Percentiles rank a stretch among this genome's conserved stretches.
These are phyloP conservation scores for Cyprinella venusta DNA, from an alignment of 2,797 vertebrate species.

Conservation along the genomic window DNA sequence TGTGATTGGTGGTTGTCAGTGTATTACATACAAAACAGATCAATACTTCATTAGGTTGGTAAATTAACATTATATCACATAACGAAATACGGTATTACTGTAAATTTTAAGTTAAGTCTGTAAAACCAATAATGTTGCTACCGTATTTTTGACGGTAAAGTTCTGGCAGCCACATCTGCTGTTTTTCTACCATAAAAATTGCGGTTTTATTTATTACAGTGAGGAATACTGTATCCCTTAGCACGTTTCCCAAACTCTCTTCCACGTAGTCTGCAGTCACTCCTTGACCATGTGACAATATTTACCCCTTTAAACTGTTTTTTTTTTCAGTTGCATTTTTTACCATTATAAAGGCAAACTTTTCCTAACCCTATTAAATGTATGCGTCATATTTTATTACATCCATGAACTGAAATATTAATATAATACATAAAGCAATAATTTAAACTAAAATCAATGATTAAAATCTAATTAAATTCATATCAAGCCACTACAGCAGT, in stretches of 20 bases:
- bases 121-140: no score
- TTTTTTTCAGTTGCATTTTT: neutral
- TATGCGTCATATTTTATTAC: neutral
- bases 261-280: neutral
- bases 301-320: no score
- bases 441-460: neutral
- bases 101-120: no score
- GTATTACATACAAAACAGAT: no score
- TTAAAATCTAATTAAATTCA: neutral
- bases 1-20: no score
- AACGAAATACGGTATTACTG: fast-evolving
- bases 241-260: neutral
- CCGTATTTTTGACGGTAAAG: no score
- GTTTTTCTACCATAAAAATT: no score
- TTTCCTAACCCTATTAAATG: neutral
- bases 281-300: neutral
- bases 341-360: neutral
- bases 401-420: neutral
- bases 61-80: no score
- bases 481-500: neutral
- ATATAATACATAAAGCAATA: neutral
- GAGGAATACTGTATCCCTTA: neutral
- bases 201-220: no score
- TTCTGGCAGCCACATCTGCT: no score
- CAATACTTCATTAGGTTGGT: no score